A percentile compares a stretch with the other conserved stretches of the same genome.
Conservation (phyloP, 1,140 invertebrate species). For the Brachystomella parvula region DNA sequence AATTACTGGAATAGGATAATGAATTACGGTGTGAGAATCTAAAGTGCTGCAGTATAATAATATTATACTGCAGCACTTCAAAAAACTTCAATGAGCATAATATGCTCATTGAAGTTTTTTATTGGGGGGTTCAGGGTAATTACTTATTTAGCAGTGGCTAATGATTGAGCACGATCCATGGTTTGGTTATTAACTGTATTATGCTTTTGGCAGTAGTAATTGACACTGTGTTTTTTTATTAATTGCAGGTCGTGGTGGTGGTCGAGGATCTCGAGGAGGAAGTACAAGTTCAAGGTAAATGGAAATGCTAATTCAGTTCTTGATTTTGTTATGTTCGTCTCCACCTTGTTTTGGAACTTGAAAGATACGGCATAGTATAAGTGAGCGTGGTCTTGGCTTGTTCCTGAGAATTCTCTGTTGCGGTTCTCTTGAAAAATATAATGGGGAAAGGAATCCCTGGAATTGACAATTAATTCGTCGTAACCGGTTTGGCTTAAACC, state of each 20-base stretch:
- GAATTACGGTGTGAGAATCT: too few species aligned
- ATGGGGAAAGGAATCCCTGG: too few species aligned
- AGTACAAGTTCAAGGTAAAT: slow-evolving; percentile 3
- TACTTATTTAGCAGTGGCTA: too few species aligned
- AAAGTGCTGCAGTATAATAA: too few species aligned
- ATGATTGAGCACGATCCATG: too few species aligned
- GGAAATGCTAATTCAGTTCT: not conserved
- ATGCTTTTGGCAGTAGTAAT: not conserved
- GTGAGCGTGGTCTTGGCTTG: not conserved
- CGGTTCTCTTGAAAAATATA: too few species aligned
- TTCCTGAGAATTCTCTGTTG: not conserved
- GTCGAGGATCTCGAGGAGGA: slow-evolving; percentile 1
- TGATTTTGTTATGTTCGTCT: not conserved
- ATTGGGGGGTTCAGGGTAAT: too few species aligned
- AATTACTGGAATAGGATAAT: too few species aligned
- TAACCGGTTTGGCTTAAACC: slow-evolving; percentile 4
- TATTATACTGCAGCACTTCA: too few species aligned
- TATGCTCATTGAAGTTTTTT: too few species aligned
- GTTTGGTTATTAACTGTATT: not conserved
- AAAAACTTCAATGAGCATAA: too few species aligned
- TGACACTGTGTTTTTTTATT: not conserved
- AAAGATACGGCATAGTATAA: not conserved
- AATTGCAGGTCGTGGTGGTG: not conserved
- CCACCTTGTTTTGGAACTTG: not conserved
- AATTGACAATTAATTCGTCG: not conserved